Evolutionary conservation across 2,888 invertebrate genomes (phyloP).

Genomic region (Drosophila merina): DNA sequence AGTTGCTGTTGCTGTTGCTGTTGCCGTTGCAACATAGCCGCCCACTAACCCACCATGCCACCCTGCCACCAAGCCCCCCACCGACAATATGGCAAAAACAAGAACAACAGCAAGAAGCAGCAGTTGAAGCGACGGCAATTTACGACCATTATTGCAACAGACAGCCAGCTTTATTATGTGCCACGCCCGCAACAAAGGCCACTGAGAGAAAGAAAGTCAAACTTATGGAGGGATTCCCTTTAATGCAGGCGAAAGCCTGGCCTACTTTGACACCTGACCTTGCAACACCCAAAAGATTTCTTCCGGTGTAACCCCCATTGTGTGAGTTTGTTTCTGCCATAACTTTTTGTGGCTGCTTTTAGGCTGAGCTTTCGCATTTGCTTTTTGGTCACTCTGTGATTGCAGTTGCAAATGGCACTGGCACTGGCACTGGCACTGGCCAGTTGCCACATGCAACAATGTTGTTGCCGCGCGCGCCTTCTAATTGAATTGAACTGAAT

Average conservation of each 20-base stretch:
- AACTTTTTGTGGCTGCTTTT: constrained; percentile 53
- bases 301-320: not conserved
- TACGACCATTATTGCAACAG: constrained; percentile 54
- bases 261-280: too few species aligned
- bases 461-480: constrained; percentile 39
- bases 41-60: constrained; percentile 12
- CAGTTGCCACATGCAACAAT: constrained; percentile 49
- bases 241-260: too few species aligned
- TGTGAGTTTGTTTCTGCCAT: constrained; percentile 30
- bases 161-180: constrained; percentile 33
- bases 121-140: constrained; percentile 44
- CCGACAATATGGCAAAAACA: constrained; percentile 16
- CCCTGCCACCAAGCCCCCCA: constrained; percentile 10
- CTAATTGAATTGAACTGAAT: constrained; percentile 71
- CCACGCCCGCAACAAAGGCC: constrained; percentile 25
- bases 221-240: too few species aligned
- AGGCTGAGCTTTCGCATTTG: constrained; percentile 43
- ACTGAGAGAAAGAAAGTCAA: not conserved
- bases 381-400: constrained; percentile 32
- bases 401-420: constrained; percentile 35
- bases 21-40: constrained; percentile 46
- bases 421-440: constrained; percentile 20
- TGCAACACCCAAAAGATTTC: not conserved
- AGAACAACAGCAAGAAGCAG: constrained; percentile 20
- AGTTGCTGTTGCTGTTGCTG: constrained; percentile 26